phyloP scores from a whole-genome alignment of 2,113 vertebrate species.

The Odontesthes bonariensis region DNA sequence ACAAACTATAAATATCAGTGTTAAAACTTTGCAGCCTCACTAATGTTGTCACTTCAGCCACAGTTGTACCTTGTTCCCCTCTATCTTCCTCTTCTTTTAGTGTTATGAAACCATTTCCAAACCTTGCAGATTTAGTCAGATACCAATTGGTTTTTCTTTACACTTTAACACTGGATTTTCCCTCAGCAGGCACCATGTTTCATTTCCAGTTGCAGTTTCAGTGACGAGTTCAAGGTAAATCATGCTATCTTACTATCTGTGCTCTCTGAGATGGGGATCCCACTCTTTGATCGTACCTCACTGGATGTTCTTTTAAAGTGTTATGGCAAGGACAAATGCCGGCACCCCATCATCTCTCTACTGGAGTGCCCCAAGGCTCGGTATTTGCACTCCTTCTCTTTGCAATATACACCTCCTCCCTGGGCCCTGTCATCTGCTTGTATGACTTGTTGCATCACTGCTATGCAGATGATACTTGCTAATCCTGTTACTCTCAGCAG shows the following conservation, averaged over 20 bases:
- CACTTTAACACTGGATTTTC: neutral
- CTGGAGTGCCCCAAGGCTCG: neutral
- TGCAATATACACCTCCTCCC: too few relatives aligned
- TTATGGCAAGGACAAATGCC: neutral
- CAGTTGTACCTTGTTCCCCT: slow-evolving; percentile 29
- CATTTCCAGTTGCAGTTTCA: slow-evolving; percentile 17
- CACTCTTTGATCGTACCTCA: neutral
- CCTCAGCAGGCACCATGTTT: slow-evolving; percentile 17
- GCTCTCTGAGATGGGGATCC: too few relatives aligned
- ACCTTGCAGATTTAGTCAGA: slow-evolving; percentile 4
- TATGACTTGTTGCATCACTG: too few relatives aligned
- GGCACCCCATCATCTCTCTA: neutral
- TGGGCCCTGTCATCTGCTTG: too few relatives aligned
- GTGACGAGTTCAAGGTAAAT: neutral
- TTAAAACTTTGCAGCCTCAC: slow-evolving; percentile 11
- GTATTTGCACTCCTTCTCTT: neutral
- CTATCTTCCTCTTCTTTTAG: neutral
- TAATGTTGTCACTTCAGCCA: slow-evolving; percentile 20
- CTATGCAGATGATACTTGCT: too few relatives aligned
- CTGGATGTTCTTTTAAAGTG: neutral
- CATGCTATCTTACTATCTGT: too few relatives aligned
- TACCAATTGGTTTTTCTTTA: slow-evolving; percentile 14
- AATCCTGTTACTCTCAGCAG: too few relatives aligned
- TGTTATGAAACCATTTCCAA: slow-evolving; percentile 10
- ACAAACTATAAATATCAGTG: neutral